Base-by-base conservation (phyloP, 2,797 vertebrate genomes). In the Chloroceryle amazona region DNA sequence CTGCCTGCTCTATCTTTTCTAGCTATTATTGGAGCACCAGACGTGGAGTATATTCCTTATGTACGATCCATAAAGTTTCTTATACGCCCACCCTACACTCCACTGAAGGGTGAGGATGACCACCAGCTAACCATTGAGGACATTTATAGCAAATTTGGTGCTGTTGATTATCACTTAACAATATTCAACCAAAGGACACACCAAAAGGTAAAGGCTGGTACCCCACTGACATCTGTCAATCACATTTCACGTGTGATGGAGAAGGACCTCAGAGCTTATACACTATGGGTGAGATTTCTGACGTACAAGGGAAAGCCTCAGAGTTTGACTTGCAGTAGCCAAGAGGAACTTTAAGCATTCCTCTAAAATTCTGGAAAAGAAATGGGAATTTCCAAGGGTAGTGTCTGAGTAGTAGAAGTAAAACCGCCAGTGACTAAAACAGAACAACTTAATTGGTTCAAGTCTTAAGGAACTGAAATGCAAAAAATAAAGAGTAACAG, bases 11-110 rank as follows among this genome's bases (percentile, higher is more conserved):
- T 87, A 3, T 81, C 42, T 49, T 25, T 58, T 22, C 75, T 51
- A 98, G 98, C 98, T 65, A 11, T 62, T 33, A 95, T 98, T 81
- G 98, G 97, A 47, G 81, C 93, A 5, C 98, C 98, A 13, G 76
- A 72, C 12, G 98, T 98, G 86, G 96, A 98, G 21, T 90, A 58
- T 12, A 21, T 95, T 25, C 97, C 98, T 67, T 37, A 60, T 0
- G 60, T 82, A 7, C 94, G 95, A 44, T 98, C 98, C 52, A 78
- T 98, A 19, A 96, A 83, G 87, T 95, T 98, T 86, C 60, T 96
- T 3, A 31, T 98, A 61, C 95, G 26, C 12, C 92, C 98, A 2
- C 92, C 92, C 3, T 8, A n/a, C 1, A 98, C 96, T 0, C 97
- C 97, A 0, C 62, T 98, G 60, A 78, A 13, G 6, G 65, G 72